These are phyloP conservation scores for Penaeus indicus DNA, from an alignment of 1,140 invertebrate species.

Conservation along the genomic window DNA sequence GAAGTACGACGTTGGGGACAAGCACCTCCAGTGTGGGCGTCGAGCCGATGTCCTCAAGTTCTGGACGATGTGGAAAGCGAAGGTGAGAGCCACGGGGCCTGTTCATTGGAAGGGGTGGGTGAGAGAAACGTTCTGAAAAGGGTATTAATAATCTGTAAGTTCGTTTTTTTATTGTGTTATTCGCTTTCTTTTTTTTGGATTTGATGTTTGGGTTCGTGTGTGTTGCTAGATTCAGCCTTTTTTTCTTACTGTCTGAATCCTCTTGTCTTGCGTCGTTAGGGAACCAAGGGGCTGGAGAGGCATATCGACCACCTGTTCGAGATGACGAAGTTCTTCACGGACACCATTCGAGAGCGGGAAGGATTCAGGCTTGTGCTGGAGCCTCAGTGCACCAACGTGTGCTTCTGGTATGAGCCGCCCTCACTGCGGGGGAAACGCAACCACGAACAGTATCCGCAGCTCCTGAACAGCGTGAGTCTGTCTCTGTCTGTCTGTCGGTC, in stretches of 20 bases:
- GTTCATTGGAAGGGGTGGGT: too few species aligned
- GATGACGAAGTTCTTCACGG: slow-evolving; percentile 67
- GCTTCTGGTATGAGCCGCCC: slow-evolving; percentile 92
- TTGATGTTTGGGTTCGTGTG: neutral
- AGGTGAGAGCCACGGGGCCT: slow-evolving; percentile 69
- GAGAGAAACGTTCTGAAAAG: neutral
- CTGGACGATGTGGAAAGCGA: slow-evolving; percentile 93
- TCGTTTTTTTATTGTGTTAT: neutral
- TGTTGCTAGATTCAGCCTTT: neutral
- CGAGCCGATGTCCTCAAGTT: slow-evolving; percentile 93
- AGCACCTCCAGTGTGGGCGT: slow-evolving; percentile 92
- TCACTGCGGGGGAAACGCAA: slow-evolving; percentile 77
- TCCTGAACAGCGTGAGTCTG: slow-evolving; percentile 8
- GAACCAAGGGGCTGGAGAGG: slow-evolving; percentile 74
- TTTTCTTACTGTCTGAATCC: neutral
- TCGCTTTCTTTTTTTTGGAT: neutral
- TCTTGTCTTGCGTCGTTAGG: slow-evolving; percentile 69
- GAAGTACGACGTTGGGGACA: slow-evolving; percentile 91
- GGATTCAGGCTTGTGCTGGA: slow-evolving; percentile 70
- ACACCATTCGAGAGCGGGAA: slow-evolving; percentile 59
- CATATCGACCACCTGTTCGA: slow-evolving; percentile 79
- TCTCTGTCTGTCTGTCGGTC: too few species aligned
- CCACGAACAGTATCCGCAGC: slow-evolving; percentile 70
- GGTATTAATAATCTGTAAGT: neutral
- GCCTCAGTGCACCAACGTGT: slow-evolving; percentile 89